Evolutionary conservation across 2,888 invertebrate species (phyloP), one percentile per base, ranked within the genome.

Genomic region (Parapristionchus giblindavisi): DNA sequence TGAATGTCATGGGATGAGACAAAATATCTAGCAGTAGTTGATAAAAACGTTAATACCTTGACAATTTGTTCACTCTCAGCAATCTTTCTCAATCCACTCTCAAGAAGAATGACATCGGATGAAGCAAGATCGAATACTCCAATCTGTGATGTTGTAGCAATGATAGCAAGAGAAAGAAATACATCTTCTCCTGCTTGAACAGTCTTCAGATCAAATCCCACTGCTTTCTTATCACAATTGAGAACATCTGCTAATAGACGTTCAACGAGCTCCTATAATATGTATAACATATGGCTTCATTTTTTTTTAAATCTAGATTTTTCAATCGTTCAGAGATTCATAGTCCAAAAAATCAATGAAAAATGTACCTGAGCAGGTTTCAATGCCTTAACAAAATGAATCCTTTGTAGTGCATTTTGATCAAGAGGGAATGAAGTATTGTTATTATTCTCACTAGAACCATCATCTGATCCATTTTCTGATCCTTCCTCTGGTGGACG

Each of bases 121-220:
- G 85, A 84, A 6, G 85, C 85, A 24, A 87, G 77, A 60, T 87
- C 87, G 71, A 87, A 87, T 51, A 87, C 83, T 66, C 81, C 83
- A 68, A 87, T 82, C 61, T 93, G 93, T 73, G 92, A 91, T 87
- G 92, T 91, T 1, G 94, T 93, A 21, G 94, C 94, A 56, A 90
- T 81, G 76, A 89, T 89, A 88, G 95, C 92, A 68, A 96, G 89
- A 2, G 95, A 95, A 77, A 96, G 90, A 83, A 94, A 93, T 88
- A 95, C 95, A 70, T 80, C 79, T 8, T 80, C 79, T 32, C 96
- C 96, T 77, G 96, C 91, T 89, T 95, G 95, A 73, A 96, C 93
- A 24, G 96, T 95, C 90, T 96, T 96, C 85, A 94, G 94, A 88
- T 96, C 96, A 86, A 96, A 92, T 0, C 94, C 94, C 32, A 96